Percentiles rank a stretch among this genome's conserved stretches.
Conservation (phyloP, 2,113 vertebrate species). For the Tetrax tetrax region DNA sequence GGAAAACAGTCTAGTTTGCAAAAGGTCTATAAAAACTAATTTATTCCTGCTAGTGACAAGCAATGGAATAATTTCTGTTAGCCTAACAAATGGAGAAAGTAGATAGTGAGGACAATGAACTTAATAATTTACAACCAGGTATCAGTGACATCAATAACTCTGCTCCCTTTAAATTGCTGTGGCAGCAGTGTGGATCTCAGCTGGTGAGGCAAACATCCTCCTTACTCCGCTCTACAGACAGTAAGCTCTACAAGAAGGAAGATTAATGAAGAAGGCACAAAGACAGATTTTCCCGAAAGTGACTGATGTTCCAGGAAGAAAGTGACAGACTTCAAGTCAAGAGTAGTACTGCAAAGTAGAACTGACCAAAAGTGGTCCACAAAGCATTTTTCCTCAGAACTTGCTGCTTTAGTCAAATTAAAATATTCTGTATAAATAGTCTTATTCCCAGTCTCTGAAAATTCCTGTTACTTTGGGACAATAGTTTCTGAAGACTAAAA, state of each 20-base stretch:
- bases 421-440: neutral
- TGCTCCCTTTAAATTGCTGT: neutral
- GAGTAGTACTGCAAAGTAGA: neutral
- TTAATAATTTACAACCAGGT: neutral
- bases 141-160: neutral
- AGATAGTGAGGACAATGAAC: neutral
- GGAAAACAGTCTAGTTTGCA: slow-evolving; percentile 1
- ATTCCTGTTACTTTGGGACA: neutral
- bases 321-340: neutral
- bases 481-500: neutral
- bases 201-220: neutral
- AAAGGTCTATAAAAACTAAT: neutral
- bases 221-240: neutral
- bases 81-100: neutral
- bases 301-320: neutral
- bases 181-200: neutral
- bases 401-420: neutral
- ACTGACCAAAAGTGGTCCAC: neutral
- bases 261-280: neutral
- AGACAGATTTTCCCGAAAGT: neutral
- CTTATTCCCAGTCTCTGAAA: neutral
- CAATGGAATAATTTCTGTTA: neutral
- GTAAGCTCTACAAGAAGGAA: neutral
- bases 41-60: neutral
- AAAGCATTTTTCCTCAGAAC: neutral